These are phyloP conservation scores for Sogatella furcifera DNA, from an alignment of 1,140 invertebrate species.

Conservation along the genomic window DNA sequence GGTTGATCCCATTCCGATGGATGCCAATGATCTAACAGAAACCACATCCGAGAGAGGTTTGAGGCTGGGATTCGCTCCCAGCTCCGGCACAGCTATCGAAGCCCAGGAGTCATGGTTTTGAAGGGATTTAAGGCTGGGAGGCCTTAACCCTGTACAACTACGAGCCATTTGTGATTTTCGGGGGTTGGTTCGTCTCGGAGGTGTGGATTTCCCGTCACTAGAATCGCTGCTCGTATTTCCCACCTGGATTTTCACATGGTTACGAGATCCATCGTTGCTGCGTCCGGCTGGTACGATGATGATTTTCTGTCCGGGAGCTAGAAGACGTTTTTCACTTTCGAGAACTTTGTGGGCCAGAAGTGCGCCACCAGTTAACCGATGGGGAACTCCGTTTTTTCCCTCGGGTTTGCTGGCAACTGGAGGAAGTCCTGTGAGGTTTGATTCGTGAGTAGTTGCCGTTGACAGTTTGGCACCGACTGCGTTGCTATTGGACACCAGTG, in stretches of 20 bases:
- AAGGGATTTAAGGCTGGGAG: conserved; percentile 9
- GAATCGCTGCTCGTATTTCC: conserved; percentile 15
- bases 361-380: background rate
- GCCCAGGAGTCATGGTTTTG: conserved; percentile 3
- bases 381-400: background rate
- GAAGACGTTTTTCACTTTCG: background rate
- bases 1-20: conserved; percentile 73
- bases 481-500: background rate
- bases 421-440: background rate
- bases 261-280: background rate
- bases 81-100: background rate
- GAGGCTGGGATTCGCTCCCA: background rate
- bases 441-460: background rate
- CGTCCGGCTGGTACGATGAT: conserved; percentile 14
- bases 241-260: conserved; percentile 8
- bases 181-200: conserved; percentile 5
- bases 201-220: conserved; percentile 14
- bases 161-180: background rate
- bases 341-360: background rate
- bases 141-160: background rate
- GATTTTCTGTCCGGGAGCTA: conserved; percentile 10
- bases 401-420: background rate
- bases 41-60: conserved; percentile 14
- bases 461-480: background rate
- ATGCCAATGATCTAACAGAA: conserved; percentile 41